A percentile compares a stretch with the other conserved stretches of the same genome.
Conservation (phyloP, 2,113 vertebrate genomes). For the Athene cunicularia region DNA sequence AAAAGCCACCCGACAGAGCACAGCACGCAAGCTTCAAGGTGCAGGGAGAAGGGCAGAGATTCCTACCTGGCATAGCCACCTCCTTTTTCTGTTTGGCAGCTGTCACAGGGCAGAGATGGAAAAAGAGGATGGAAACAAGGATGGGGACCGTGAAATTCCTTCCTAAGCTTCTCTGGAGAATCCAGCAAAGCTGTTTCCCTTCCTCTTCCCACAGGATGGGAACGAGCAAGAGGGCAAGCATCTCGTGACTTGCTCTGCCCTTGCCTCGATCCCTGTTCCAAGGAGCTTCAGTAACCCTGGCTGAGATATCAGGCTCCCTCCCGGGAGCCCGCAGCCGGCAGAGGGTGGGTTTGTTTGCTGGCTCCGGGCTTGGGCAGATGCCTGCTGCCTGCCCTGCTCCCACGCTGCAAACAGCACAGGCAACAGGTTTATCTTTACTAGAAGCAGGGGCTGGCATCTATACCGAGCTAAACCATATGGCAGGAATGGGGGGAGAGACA, state of each 20-base stretch:
- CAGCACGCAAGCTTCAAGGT: neutral
- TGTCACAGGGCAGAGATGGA: neutral
- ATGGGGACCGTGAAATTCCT: neutral
- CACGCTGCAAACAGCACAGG: neutral
- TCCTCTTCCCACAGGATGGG: constrained; percentile 6
- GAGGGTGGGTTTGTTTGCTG: neutral
- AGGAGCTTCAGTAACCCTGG: neutral
- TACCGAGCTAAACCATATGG: neutral
- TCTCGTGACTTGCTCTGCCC: neutral
- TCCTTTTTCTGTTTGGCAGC: rapidly evolving
- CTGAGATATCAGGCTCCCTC: neutral
- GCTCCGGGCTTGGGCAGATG: neutral
- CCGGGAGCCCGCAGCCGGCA: rapidly evolving
- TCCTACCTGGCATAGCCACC: rapidly evolving
- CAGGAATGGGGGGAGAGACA: neutral
- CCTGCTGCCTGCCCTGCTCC: neutral
- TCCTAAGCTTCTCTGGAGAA: neutral
- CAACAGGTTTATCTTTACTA: neutral
- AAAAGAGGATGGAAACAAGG: neutral
- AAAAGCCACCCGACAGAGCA: rapidly evolving
- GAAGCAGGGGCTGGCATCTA: neutral
- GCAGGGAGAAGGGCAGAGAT: neutral
- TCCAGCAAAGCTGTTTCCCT: neutral
- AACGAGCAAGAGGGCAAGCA: neutral
- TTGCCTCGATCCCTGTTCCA: neutral